Conservation (phyloP, 2,888 invertebrate species). For the Vannuccia rotundouncinata region DNA sequence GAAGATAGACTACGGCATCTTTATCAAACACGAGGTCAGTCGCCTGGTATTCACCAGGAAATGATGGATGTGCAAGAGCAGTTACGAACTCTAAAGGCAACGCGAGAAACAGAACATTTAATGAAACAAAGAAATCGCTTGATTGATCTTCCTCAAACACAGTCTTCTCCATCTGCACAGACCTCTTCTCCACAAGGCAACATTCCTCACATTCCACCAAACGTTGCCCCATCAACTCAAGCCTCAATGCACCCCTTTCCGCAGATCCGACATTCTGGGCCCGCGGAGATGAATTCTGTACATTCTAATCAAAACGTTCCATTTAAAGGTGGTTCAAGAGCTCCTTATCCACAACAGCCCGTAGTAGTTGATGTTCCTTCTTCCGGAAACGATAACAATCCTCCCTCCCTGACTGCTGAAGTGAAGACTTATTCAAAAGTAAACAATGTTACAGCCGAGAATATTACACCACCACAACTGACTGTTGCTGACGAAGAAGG, state of each 20-base stretch:
- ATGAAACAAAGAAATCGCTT: conserved; percentile 42
- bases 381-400: not conserved
- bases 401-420: not conserved
- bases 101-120: conserved; percentile 44
- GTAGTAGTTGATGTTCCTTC: not conserved
- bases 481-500: not conserved
- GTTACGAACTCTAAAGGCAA: conserved; percentile 46
- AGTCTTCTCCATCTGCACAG: conserved; percentile 12
- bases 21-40: not conserved
- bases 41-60: conserved; percentile 45
- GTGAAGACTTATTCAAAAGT: not conserved
- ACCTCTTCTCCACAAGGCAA: not conserved
- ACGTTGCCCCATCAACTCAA: conserved; percentile 34
- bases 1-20: conserved; percentile 6
- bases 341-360: not conserved
- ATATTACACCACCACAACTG: not conserved
- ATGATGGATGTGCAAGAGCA: conserved; percentile 51
- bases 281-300: not conserved
- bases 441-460: conserved; percentile 4
- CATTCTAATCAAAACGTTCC: not conserved
- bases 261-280: not conserved
- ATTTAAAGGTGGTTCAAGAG: not conserved
- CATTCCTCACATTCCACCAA: conserved; percentile 38
- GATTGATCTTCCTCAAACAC: conserved; percentile 40
- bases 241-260: not conserved